A percentile compares a stretch with the other conserved stretches of the same genome.
These are phyloP conservation scores for Heterodera filipjevi DNA, from an alignment of 2,888 invertebrate species.

Conservation along the genomic window DNA sequence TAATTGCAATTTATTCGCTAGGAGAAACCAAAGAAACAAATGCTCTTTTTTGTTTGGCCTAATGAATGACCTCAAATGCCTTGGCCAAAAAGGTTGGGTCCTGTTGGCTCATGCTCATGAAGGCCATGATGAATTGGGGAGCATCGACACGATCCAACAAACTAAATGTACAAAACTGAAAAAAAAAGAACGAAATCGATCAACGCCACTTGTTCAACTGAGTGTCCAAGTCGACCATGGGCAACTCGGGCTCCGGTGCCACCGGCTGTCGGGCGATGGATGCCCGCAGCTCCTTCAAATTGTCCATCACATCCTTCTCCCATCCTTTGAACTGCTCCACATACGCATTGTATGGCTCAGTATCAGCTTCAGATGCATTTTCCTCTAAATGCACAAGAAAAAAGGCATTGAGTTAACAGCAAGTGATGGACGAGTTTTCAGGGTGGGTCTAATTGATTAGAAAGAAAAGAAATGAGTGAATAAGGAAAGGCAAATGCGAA, in stretches of 20 bases:
- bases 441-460: background rate
- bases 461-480: background rate
- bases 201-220: slow-evolving; percentile 16
- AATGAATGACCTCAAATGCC: slow-evolving; percentile 37
- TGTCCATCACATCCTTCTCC: slow-evolving; percentile 38
- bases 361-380: slow-evolving; percentile 17
- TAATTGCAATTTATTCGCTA: no score
- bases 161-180: slow-evolving; percentile 5
- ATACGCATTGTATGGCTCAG: slow-evolving; percentile 24
- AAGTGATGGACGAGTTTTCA: background rate
- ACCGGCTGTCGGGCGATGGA: slow-evolving; percentile 31
- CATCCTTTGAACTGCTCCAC: slow-evolving; percentile 37
- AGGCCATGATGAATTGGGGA: slow-evolving; percentile 37
- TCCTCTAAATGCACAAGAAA: slow-evolving; percentile 3
- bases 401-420: background rate
- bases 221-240: slow-evolving; percentile 39
- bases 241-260: slow-evolving; percentile 30
- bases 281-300: slow-evolving; percentile 30
- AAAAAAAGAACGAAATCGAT: background rate
- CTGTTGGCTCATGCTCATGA: slow-evolving; percentile 37
- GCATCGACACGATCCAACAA: slow-evolving; percentile 25
- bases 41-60: no score
- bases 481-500: background rate
- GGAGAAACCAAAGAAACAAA: no score
- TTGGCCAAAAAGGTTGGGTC: slow-evolving; percentile 35